Conservation (phyloP, 2,113 vertebrate species). For the Coptodon rendalli region DNA sequence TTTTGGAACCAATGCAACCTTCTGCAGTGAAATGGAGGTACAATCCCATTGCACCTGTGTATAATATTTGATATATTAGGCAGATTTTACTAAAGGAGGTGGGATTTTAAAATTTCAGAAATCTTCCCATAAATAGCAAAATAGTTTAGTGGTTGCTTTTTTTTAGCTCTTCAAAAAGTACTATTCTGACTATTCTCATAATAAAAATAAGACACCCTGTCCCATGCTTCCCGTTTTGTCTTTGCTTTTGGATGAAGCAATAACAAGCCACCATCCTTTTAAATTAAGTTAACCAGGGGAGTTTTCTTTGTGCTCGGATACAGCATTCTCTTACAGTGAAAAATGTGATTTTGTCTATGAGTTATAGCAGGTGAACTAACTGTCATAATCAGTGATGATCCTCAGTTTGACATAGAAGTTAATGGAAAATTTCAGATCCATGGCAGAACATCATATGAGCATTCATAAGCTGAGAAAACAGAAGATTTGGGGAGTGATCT, state of each 20-base stretch:
- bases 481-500: neutral
- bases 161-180: neutral
- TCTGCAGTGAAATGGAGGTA: slow-evolving; percentile 97
- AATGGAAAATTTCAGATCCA: neutral
- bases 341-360: fast-evolving
- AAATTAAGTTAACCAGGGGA: neutral
- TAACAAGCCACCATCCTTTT: neutral
- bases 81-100: neutral
- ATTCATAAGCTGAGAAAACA: neutral
- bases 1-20: slow-evolving; percentile 93
- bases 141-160: neutral
- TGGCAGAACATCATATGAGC: neutral
- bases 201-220: fast-evolving
- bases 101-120: neutral
- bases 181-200: neutral
- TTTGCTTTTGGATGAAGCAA: neutral
- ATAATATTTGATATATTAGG: neutral
- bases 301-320: neutral
- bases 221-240: neutral
- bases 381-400: neutral
- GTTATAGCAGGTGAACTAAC: neutral
- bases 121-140: neutral
- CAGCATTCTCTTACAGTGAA: neutral
- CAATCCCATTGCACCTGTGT: neutral
- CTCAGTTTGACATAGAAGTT: neutral